Evolutionary conservation across 2,113 vertebrate species (phyloP), one percentile per base, ranked within the genome.

Genomic region (Oncorhynchus kisutch): DNA sequence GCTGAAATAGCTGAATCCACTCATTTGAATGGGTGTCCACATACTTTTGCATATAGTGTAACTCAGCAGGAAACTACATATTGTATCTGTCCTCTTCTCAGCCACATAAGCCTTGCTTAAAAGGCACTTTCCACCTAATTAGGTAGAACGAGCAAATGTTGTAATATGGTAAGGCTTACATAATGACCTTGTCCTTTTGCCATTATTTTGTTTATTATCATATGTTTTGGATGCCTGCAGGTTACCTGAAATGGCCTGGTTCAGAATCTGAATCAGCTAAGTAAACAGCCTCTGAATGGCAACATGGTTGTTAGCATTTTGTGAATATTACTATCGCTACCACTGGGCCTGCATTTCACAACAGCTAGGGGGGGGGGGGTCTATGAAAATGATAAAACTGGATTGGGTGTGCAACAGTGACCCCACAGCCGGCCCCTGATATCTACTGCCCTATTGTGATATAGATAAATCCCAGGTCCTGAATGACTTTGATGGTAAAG

Each of bases 241-340:
- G 3, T 72, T 81, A 62, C 75, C 18, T 57, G 48, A 57, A 66
- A 73, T 45, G 29, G 16, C 22, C 34, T 75, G 24, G 5, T 25
- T 9, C 51, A 49, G 68, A 67, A 70, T 78, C 16, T 5, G 13
- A 70, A 70, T 80, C n/a, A 72, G 22, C 79, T 45, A 72, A 81
- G 81, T 27, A 71, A 72, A 73, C 71, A 72, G 77, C 20, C 14
- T 67, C 29, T 68, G 29, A 62, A 62, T 62, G 3, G 20, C 59
- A 24, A 62, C 18, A 22, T 24, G 18, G 59, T 62, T 22, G n/a
- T 22, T 62, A 16, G 16, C n/a, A 5, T 22, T 24, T 62, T 16
- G 13, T 8, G 59, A 54, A 54, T 54, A 18, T 54, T 54, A 4
- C 16, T 18, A 54, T 54, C 14, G 4, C 51, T 54, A 54, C 18